Percentiles rank a stretch among this genome's conserved stretches.
These are phyloP conservation scores for Euthynnus affinis DNA, from an alignment of 2,797 vertebrate species.

Conservation along the genomic window DNA sequence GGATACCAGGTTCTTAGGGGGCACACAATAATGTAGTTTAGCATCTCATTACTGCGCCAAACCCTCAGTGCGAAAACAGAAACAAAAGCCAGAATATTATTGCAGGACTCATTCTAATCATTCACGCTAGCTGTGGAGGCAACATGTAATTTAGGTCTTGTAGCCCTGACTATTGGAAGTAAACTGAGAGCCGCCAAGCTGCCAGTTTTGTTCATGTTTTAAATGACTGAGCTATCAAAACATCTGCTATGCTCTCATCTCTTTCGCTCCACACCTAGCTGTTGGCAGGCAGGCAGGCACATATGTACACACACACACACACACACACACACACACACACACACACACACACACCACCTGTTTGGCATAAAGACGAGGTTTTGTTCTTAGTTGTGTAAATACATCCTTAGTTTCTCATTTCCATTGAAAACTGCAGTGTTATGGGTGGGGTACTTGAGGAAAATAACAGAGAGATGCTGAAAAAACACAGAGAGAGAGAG, in stretches of 20 bases:
- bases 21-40: conserved; percentile 62
- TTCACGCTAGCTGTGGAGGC: conserved; percentile 61
- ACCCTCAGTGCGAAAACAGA: conserved; percentile 50
- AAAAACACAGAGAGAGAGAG: conserved; percentile 12
- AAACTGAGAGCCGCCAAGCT: conserved; percentile 60
- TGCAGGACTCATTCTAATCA: conserved; percentile 67
- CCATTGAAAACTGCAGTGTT: conserved; percentile 39
- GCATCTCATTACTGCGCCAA: conserved; percentile 68
- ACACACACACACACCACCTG: conserved; percentile 65
- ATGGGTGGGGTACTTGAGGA: conserved; percentile 28
- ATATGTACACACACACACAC: conserved; percentile 34
- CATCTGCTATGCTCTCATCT: conserved; percentile 76
- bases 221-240: conserved; percentile 74
- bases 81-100: conserved; percentile 70
- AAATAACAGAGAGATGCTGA: conserved; percentile 32
- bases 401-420: conserved; percentile 54
- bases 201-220: conserved; percentile 68
- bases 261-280: conserved; percentile 65
- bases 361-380: conserved; percentile 60
- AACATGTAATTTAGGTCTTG: conserved; percentile 71
- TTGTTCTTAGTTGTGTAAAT: conserved; percentile 68
- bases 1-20: conserved; percentile 45
- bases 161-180: conserved; percentile 61
- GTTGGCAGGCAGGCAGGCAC: conserved; percentile 58
- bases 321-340: conserved; percentile 12